phyloP scores from a whole-genome alignment of 2,113 vertebrate genomes.

The Pomatorhinus ruficollis region DNA sequence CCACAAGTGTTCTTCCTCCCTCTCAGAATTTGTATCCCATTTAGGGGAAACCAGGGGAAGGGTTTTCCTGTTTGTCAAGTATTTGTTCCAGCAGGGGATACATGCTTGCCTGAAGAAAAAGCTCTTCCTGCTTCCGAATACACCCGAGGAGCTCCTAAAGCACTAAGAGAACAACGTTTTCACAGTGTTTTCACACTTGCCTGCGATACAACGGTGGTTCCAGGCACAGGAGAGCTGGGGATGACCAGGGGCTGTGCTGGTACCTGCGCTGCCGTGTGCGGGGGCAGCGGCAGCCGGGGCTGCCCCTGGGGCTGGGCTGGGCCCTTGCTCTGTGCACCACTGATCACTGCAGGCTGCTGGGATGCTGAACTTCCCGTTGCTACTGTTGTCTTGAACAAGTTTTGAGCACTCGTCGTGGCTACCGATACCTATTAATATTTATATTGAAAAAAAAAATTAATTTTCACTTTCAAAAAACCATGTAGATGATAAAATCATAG shows the following conservation, averaged over 20 bases:
- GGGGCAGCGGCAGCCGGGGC: background rate
- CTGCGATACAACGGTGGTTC: slow-evolving; percentile 81
- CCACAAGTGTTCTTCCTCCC: background rate
- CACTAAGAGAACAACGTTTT: background rate
- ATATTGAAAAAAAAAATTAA: background rate
- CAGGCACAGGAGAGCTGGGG: slow-evolving; percentile 71
- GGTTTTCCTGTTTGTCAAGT: background rate
- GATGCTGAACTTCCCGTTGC: slow-evolving; percentile 71
- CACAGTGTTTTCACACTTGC: background rate
- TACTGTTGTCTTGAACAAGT: slow-evolving; percentile 53
- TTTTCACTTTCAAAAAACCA: background rate
- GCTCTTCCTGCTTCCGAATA: background rate
- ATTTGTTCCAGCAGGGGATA: background rate
- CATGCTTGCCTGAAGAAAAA: rapidly evolving
- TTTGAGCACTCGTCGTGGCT: background rate
- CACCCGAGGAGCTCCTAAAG: background rate
- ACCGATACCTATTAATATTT: slow-evolving; percentile 23
- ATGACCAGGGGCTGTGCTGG: slow-evolving; percentile 61
- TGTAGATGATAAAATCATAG: background rate
- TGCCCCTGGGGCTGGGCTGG: slow-evolving; percentile 58
- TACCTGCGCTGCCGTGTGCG: slow-evolving; percentile 36
- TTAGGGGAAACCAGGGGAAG: background rate
- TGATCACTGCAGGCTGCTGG: slow-evolving; percentile 70
- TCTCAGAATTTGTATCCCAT: background rate
- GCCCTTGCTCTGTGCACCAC: slow-evolving; percentile 43